Evolutionary conservation across 2,888 invertebrate species (phyloP).

Genomic region (Acanthopleura granulata): DNA sequence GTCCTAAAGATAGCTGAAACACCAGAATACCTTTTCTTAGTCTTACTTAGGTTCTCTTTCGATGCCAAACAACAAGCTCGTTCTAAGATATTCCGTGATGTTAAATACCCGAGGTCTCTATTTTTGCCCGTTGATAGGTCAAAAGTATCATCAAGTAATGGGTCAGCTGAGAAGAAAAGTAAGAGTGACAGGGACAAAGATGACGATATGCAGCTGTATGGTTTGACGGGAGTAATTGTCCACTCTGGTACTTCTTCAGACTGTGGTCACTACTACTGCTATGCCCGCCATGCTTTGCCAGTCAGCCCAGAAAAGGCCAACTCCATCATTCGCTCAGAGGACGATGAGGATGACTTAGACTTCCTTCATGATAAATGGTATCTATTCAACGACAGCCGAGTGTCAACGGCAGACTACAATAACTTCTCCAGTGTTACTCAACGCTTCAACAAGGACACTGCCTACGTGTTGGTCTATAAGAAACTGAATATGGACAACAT

Average conservation of each 20-base stretch:
- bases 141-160: slow-evolving; percentile 16
- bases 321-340: slow-evolving; percentile 20
- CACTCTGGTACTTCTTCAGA: slow-evolving; percentile 87
- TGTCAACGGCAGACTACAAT: slow-evolving; percentile 69
- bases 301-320: slow-evolving; percentile 40
- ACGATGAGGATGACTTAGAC: slow-evolving; percentile 50
- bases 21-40: slow-evolving; percentile 84
- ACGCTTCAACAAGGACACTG: slow-evolving; percentile 79
- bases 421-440: slow-evolving; percentile 59
- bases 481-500: slow-evolving; percentile 39
- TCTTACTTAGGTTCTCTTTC: slow-evolving; percentile 85
- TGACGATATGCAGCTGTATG: slow-evolving; percentile 74
- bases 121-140: slow-evolving; percentile 55
- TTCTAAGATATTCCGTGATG: slow-evolving; percentile 80
- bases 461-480: slow-evolving; percentile 85
- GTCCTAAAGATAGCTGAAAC: slow-evolving; percentile 79
- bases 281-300: slow-evolving; percentile 72
- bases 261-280: slow-evolving; percentile 90
- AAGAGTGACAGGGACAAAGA: slow-evolving; percentile 30
- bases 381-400: slow-evolving; percentile 85
- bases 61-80: slow-evolving; percentile 80
- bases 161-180: slow-evolving; percentile 12
- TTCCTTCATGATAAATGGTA: slow-evolving; percentile 77
- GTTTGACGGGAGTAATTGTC: slow-evolving; percentile 85
- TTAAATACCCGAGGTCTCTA: slow-evolving; percentile 65